Conservation (phyloP, 30 jellyfish, hydroid and myxozoan genomes). For the Aurelia aurita complex sp. Pacific region DNA sequence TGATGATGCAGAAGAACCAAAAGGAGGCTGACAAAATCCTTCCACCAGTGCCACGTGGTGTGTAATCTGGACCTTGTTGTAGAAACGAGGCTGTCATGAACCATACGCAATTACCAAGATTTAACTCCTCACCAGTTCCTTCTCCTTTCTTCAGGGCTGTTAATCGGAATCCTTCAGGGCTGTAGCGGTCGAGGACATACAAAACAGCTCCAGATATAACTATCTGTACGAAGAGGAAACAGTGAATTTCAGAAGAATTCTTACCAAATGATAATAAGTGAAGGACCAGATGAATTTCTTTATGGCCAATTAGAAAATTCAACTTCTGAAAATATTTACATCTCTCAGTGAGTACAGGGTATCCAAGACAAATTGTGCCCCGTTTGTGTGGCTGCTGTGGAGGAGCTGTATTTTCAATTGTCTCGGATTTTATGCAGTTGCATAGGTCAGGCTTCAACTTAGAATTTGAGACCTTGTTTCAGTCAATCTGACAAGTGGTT, state of each 20-base stretch:
- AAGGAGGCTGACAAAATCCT: conserved; percentile 83
- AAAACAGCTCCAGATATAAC: conserved; percentile 36
- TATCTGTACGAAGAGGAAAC: conserved; percentile 17
- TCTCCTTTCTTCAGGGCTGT: conserved; percentile 63
- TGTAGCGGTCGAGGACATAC: conserved; percentile 78
- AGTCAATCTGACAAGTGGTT: too few species aligned
- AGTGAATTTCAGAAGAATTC: neutral
- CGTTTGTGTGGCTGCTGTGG: too few species aligned
- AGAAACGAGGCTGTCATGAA: conserved; percentile 86
- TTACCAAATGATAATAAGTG: neutral
- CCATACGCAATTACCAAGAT: conserved; percentile 75
- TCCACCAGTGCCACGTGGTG: conserved; percentile 86
- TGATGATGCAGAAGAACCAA: conserved; percentile 84
- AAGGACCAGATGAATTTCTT: too few species aligned
- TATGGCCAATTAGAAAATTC: too few species aligned
- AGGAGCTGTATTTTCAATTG: too few species aligned
- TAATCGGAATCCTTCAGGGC: conserved; percentile 74
- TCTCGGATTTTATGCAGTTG: too few species aligned
- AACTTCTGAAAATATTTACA: too few species aligned
- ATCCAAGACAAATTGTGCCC: too few species aligned
- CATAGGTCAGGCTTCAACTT: too few species aligned
- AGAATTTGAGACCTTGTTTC: too few species aligned
- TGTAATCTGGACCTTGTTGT: conserved; percentile 90
- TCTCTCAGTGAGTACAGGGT: too few species aligned
- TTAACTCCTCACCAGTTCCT: conserved; percentile 79